Base-by-base conservation (phyloP, 2,113 vertebrate species). In the Parotia lawesii region DNA sequence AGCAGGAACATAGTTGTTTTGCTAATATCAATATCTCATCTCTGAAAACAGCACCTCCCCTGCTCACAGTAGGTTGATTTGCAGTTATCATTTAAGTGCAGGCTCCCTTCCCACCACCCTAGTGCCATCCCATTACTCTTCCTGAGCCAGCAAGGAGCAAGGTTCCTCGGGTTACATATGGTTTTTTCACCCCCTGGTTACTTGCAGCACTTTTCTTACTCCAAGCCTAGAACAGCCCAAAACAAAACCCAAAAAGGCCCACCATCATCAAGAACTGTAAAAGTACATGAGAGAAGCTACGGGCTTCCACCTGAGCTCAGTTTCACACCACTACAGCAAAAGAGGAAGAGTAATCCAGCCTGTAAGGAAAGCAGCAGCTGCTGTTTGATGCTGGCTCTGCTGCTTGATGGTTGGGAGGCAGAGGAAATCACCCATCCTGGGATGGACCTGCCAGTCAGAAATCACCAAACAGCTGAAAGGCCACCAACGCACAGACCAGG, bases 41-140 rank as follows among this genome's bases (percentile, higher is more conserved):
- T 42, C 64, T 81, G 76, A 45, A 31, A 84, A 27, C 29, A 74
- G 51, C 54, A 78, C 10, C 22, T 74, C 13, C 10, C 16, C 35
- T 71, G 3, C 13, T 40, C 18, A 37, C 3, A 53, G 23, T 0
- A 51, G 40, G 11, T n/a, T 4, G 3, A 18, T 50, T 10, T 72
- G 77, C 58, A 72, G 35, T 45, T n/a, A 37, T 1, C 2, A 51
- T 50, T 61, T 50, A n/a, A 12, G 27, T 7, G 42, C 1, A 50
- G 35, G 50, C 42, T 91, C 24, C 54, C 42, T 45, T 71, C n/a
- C 33, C 31, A 72, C 22, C 45, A 25, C 4, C 19, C 28, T 2
- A n/a, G 11, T 12, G 75, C n/a, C 15, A 12, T 10, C 54, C 23
- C 6, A 3, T 16, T 33, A 31, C 40, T 7, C 61, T 12, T 60